Evolutionary conservation across 2,113 vertebrate species (phyloP), one percentile per base, ranked within the genome.

Genomic region (Alouatta palliata): DNA sequence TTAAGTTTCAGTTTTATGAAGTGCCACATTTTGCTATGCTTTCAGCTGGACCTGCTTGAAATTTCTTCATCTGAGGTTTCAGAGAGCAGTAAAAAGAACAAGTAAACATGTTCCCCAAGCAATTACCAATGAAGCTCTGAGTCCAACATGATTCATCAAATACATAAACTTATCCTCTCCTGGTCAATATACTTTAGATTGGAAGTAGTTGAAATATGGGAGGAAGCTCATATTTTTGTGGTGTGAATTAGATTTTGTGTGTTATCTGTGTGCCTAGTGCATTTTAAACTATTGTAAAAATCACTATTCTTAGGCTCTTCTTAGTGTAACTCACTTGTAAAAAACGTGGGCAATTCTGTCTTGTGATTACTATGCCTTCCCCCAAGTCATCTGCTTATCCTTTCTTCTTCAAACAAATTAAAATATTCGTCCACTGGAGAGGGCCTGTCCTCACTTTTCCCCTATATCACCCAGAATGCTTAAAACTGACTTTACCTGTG

Each of bases 1-100:
- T 47, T 80, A 92, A 52, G 87, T 93, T 95, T 97, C 83, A 73
- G 83, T 95, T 95, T 95, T 95, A 88, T 79, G 61, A 93, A 21
- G 35, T 58, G 37, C 49, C 54, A 90, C 54, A 61, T 79, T 94
- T 96, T 86, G 17, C 90, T 76, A 21, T 94, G 68, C 3, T 92
- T 91, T 95, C 61, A 30, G 10, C 52, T 94, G 45, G 17, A 90
- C 25, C 32, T 75, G 27, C 17, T 70, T 87, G 35, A 80, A 92
- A 85, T 89, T 85, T 86, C 86, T 87, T 75, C 77, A n/a, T 82
- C 30, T 43, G 13, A 47, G 68, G 27, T 87, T 95, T 95, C 23
- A 95, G 68, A 47, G 40, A 81, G 25, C 35, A 58, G 49, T 76
- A 30, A 64, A 40, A 71, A 32, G 43, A 75, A 81, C 9, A 85